Percentiles rank a stretch among this genome's conserved stretches.
These are phyloP conservation scores for Rhinichthys klamathensis DNA, from an alignment of 2,113 vertebrate genomes.

Conservation along the genomic window DNA sequence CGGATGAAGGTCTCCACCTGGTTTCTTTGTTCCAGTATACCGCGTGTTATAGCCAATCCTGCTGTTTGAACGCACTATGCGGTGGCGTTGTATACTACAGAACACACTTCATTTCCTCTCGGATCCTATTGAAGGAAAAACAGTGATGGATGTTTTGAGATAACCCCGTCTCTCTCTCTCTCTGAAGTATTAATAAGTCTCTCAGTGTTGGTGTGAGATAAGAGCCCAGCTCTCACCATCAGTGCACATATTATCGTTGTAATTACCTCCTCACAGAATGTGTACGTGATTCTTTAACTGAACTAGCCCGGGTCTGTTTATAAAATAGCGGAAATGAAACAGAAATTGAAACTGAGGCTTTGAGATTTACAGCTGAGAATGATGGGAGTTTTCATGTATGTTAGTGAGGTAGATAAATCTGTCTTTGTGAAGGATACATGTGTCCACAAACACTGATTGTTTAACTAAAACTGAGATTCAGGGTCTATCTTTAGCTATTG, in stretches of 20 bases:
- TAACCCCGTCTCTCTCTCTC: slow-evolving; percentile 36
- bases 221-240: slow-evolving; percentile 35
- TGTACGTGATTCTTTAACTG: slow-evolving; percentile 25
- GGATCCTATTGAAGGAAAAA: slow-evolving; percentile 19
- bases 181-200: slow-evolving; percentile 48
- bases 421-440: background rate
- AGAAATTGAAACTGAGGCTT: background rate
- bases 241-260: slow-evolving; percentile 29
- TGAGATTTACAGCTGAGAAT: background rate
- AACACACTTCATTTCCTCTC: slow-evolving; percentile 42
- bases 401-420: background rate
- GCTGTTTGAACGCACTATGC: slow-evolving; percentile 26
- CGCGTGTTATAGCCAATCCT: slow-evolving; percentile 6
- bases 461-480: background rate
- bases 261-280: slow-evolving; percentile 40
- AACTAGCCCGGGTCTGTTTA: slow-evolving; percentile 3
- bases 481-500: background rate
- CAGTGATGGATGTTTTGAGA: slow-evolving; percentile 52
- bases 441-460: background rate
- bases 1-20: background rate
- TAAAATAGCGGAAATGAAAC: background rate
- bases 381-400: background rate
- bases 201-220: slow-evolving; percentile 47
- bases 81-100: slow-evolving; percentile 18
- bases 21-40: background rate